phyloP scores from a whole-genome alignment of 1,140 invertebrate species.

The Platorchestia sp. region DNA sequence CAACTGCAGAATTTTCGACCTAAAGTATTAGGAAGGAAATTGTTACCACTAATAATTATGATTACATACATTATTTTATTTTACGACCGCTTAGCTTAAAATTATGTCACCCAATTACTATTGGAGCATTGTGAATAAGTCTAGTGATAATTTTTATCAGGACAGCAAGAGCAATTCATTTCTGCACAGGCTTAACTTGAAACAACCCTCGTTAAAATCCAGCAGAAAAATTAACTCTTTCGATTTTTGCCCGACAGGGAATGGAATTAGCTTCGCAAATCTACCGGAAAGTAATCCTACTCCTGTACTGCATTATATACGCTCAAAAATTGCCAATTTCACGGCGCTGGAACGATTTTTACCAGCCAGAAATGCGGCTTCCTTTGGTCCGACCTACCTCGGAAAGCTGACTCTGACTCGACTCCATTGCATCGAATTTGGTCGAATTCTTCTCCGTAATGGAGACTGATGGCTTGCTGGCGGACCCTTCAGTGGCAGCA shows the following conservation, averaged over 20 bases:
- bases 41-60: neutral
- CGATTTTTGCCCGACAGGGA: neutral
- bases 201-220: neutral
- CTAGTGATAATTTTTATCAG: neutral
- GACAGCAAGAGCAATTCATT: neutral
- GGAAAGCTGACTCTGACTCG: conserved; percentile 38
- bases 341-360: conserved; percentile 2
- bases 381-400: conserved; percentile 15
- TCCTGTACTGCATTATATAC: neutral
- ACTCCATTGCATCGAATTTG: conserved; percentile 51
- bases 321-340: conserved; percentile 22
- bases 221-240: neutral
- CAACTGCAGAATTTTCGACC: neutral
- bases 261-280: neutral
- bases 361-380: neutral
- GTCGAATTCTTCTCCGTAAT: conserved; percentile 51
- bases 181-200: neutral
- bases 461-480: conserved; percentile 43
- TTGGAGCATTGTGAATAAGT: neutral
- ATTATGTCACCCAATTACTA: neutral
- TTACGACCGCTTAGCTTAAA: neutral
- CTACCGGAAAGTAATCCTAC: neutral
- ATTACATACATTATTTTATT: neutral
- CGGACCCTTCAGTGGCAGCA: neutral
- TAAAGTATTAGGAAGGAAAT: neutral